Evolutionary conservation across 2,888 invertebrate genomes (phyloP).

Genomic region (Crocallis elinguaria): DNA sequence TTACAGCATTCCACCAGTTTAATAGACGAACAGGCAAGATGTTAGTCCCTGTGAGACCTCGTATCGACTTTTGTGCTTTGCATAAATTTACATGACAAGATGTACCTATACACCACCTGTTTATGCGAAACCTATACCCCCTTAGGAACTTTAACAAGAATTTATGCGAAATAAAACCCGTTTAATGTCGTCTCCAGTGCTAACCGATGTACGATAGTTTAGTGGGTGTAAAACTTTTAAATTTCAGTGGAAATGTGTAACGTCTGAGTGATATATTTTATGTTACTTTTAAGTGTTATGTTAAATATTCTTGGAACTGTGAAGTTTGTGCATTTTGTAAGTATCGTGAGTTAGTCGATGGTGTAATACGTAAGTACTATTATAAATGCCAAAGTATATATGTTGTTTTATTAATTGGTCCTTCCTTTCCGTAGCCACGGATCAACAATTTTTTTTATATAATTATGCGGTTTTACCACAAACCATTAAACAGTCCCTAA

Average conservation of each 20-base stretch:
- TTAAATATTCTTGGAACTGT: too few relatives aligned
- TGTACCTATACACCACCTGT: constrained; percentile 55
- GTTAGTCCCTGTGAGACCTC: constrained; percentile 59
- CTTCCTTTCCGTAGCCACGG: too few relatives aligned
- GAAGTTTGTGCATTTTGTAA: too few relatives aligned
- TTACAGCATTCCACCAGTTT: constrained; percentile 24
- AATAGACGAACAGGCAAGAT: constrained; percentile 39
- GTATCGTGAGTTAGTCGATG: too few relatives aligned
- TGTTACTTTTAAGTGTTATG: not conserved
- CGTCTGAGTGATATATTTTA: not conserved
- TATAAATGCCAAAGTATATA: too few relatives aligned
- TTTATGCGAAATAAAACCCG: constrained; percentile 25
- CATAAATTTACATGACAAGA: constrained; percentile 80
- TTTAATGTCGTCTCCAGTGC: constrained; percentile 5
- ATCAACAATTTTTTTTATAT: too few relatives aligned
- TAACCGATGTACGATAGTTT: constrained; percentile 14
- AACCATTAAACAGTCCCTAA: too few relatives aligned
- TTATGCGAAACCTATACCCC: constrained; percentile 60
- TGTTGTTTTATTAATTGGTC: too few relatives aligned
- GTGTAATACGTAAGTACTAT: too few relatives aligned
- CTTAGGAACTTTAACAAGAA: constrained; percentile 35
- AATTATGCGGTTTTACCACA: too few relatives aligned
- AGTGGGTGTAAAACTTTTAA: constrained; percentile 14
- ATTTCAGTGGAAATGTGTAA: not conserved
- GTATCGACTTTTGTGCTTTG: constrained; percentile 78